Conservation (phyloP, 1,140 invertebrate species). For the Drosophila pseudoobscura region DNA sequence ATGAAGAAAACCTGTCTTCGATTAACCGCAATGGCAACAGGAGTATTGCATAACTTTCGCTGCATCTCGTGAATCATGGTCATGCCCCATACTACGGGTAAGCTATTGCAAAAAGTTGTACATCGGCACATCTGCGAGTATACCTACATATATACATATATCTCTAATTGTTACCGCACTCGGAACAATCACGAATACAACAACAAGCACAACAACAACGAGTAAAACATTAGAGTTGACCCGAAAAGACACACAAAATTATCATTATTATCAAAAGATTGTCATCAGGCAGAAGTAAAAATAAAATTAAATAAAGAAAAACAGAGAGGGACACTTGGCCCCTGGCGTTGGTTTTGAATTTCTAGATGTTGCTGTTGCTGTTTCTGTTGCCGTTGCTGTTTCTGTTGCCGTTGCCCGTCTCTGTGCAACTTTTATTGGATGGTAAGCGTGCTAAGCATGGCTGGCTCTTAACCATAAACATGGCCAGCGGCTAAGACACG, state of each 20-base stretch:
- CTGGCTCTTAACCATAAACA: constrained; percentile 69
- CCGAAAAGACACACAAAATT: constrained; percentile 44
- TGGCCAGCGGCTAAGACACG: constrained; percentile 50
- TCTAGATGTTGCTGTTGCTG: constrained; percentile 34
- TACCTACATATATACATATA: too few relatives aligned
- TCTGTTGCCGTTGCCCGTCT: not conserved
- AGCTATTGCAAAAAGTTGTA: not conserved
- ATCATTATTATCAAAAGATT: constrained; percentile 65
- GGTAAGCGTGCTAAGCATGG: constrained; percentile 62
- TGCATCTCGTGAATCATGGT: constrained; percentile 31
- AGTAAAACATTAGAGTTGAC: constrained; percentile 35
- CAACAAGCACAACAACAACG: not conserved
- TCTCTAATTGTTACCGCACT: constrained; percentile 40
- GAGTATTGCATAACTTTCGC: constrained; percentile 62
- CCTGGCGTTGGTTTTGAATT: constrained; percentile 62
- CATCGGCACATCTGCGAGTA: not conserved
- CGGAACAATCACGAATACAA: constrained; percentile 16
- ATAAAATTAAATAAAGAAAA: not conserved
- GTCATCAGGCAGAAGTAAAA: constrained; percentile 51
- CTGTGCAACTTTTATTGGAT: constrained; percentile 65
- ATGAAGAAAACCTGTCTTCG: constrained; percentile 43
- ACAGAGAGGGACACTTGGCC: constrained; percentile 36
- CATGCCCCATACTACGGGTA: constrained; percentile 18
- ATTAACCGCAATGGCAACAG: constrained; percentile 19
- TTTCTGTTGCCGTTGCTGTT: constrained; percentile 2